A percentile compares a stretch with the other conserved stretches of the same genome.
Evolutionary conservation across 2,888 invertebrate species (phyloP).

Genomic region (Lasioglossum leucozonium): DNA sequence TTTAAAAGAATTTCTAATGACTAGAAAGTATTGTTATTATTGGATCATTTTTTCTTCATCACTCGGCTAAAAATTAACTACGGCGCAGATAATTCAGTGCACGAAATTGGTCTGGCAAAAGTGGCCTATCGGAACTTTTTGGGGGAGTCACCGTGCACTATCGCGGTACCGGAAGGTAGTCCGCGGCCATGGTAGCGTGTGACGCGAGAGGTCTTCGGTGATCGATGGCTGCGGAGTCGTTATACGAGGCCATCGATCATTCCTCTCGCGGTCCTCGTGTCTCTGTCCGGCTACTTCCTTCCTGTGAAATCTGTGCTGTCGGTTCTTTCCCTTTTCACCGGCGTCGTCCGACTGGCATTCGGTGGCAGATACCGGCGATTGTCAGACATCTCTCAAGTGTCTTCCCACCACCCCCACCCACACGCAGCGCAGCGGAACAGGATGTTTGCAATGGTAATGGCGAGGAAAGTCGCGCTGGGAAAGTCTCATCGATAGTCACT

Average conservation of each 20-base stretch:
- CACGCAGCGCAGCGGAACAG: not conserved
- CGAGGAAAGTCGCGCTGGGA: conserved; percentile 29
- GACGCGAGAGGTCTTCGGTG: conserved; percentile 66
- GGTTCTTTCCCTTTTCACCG: conserved; percentile 26
- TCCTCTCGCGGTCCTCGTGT: conserved; percentile 50
- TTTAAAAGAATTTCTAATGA: not conserved
- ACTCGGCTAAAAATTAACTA: too few species aligned
- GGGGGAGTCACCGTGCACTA: conserved; percentile 28
- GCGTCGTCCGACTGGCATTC: conserved; percentile 61
- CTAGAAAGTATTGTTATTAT: too few species aligned
- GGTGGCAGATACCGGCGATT: conserved; percentile 60
- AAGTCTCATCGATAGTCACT: conserved; percentile 15
- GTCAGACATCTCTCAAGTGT: conserved; percentile 48
- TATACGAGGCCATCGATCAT: conserved; percentile 62
- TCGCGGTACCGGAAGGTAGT: conserved; percentile 56
- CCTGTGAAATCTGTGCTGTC: conserved; percentile 32
- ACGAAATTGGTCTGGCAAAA: conserved; percentile 36
- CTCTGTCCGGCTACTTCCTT: conserved; percentile 46
- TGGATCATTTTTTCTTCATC: too few species aligned
- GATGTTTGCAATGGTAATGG: conserved; percentile 39
- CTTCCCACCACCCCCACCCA: conserved; percentile 9
- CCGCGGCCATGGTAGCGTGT: conserved; percentile 41
- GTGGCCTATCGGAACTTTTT: not conserved
- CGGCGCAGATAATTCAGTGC: not conserved
- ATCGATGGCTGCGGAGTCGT: conserved; percentile 62